phyloP scores from a whole-genome alignment of 2,888 invertebrate genomes.

The Spodoptera littoralis region DNA sequence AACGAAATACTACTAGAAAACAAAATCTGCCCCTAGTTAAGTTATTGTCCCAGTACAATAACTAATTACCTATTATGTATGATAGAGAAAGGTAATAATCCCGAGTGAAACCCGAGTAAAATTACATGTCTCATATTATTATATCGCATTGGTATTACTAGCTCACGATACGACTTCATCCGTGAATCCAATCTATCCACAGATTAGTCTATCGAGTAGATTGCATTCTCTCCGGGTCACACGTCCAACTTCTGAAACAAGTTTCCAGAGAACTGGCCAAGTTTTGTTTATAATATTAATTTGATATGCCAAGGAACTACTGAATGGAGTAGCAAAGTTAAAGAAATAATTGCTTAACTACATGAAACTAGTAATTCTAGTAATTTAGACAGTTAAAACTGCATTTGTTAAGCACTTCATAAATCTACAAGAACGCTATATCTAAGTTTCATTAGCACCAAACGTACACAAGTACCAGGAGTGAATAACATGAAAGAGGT shows the following conservation, averaged over 20 bases:
- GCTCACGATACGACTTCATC: not conserved
- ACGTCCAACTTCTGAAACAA: no score
- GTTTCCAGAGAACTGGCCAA: not conserved
- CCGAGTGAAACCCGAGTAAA: not conserved
- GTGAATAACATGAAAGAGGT: constrained; percentile 38
- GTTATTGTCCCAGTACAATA: no score
- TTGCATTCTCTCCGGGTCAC: not conserved
- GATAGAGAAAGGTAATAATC: no score
- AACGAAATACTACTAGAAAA: no score
- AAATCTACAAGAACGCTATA: constrained; percentile 5
- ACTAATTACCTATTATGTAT: no score
- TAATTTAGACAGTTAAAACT: not conserved
- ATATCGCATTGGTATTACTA: not conserved
- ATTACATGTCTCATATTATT: not conserved
- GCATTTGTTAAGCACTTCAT: constrained; percentile 16
- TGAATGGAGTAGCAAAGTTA: no score
- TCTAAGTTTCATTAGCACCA: not conserved
- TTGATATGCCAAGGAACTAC: not conserved
- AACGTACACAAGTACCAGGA: constrained; percentile 18
- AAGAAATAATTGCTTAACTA: not conserved
- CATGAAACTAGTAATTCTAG: not conserved
- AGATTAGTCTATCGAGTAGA: not conserved
- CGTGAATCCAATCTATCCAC: no score
- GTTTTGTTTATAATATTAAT: not conserved
- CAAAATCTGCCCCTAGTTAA: no score